Evolutionary conservation across 2,113 vertebrate species (phyloP).

Genomic region (Motacilla tschutschensis): DNA sequence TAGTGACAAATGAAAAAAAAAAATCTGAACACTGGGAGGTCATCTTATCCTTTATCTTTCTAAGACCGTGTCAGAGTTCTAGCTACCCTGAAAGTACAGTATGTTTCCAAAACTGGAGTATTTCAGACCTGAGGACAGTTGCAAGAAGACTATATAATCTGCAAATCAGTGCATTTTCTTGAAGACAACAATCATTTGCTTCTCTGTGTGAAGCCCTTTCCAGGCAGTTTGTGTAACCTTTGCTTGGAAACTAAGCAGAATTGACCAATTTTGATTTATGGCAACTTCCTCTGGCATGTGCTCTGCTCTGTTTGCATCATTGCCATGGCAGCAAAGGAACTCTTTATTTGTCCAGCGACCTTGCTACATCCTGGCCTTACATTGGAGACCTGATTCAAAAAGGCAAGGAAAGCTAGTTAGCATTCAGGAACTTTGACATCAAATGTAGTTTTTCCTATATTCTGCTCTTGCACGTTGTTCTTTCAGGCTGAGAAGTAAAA

Average conservation of each 20-base stretch:
- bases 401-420: slow-evolving; percentile 39
- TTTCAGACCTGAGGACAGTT: not conserved
- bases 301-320: slow-evolving; percentile 74
- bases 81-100: not conserved
- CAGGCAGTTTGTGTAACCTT: slow-evolving; percentile 69
- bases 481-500: not conserved
- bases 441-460: not conserved
- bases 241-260: slow-evolving; percentile 81
- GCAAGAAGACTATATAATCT: not conserved
- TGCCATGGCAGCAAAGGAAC: slow-evolving; percentile 81
- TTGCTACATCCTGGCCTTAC: slow-evolving; percentile 74
- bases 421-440: not conserved
- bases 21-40: not conserved
- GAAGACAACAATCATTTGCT: slow-evolving; percentile 18
- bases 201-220: slow-evolving; percentile 74
- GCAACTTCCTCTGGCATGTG: slow-evolving; percentile 72
- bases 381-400: slow-evolving; percentile 74
- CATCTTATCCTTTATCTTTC: not conserved
- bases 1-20: not conserved
- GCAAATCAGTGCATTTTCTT: not conserved
- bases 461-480: not conserved
- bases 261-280: slow-evolving; percentile 85
- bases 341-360: slow-evolving; percentile 78
- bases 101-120: not conserved
- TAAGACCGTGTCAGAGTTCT: not conserved